Evolutionary conservation across 1,140 invertebrate genomes (phyloP), one percentile per base, ranked within the genome.

Genomic region (Philotrypesis tridentata): DNA sequence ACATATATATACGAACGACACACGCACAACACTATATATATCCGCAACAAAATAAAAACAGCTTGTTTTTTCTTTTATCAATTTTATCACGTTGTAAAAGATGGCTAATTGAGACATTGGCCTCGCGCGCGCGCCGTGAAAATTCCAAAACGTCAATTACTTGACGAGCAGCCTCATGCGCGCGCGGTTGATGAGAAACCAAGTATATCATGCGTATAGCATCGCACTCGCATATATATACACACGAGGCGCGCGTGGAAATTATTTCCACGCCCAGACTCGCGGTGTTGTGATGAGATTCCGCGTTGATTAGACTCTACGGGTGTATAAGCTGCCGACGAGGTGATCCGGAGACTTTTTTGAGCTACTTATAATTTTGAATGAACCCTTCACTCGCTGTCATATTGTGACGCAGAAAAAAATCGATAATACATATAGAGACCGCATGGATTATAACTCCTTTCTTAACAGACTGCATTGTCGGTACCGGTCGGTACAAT

Each of bases 81-180:
- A n/a, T n/a, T n/a, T n/a, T n/a, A n/a, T 3, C 33, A 9, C 33
- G 33, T 37, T 37, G 43, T 21, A 31, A 33, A 70, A 31, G 2
- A 72, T 48, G 4, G 43, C 33, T 71, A 61, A 70, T 48, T 80
- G 78, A 74, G n/a, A 11, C 17, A 37, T 37, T 40, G 29, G n/a
- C 29, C 43, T 23, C 25, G 14, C 7, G 29, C 43, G 12, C 25
- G 14, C 7, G 29, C 60, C 3, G 75, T 43, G 63, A 77, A 77
- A 77, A 77, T 73, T 73, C 33, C 48, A 23, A 71, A 71, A 71
- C 68, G 65, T 71, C 65, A 61, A 79, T 79, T 71, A 71, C 21
- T 48, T 6, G 31, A 68, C 65, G 31, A 27, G 73, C 14, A 17
- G 29, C 31, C n/a, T n/a, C n/a, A n/a, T n/a, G n/a, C n/a, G n/a